Conservation (phyloP, 2,888 invertebrate species). For the Tubiluchus corallicola region DNA sequence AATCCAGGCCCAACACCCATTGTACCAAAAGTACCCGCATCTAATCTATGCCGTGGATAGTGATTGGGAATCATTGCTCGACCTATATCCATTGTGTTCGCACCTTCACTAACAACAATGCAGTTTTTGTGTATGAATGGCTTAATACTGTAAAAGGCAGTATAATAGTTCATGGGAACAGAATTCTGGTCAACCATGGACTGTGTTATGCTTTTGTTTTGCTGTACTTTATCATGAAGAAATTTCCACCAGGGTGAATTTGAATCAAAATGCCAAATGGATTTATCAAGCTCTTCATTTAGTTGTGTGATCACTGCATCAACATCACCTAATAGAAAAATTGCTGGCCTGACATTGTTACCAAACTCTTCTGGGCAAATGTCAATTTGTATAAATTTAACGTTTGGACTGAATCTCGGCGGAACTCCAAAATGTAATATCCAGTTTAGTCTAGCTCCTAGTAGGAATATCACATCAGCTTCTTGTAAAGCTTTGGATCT, state of each 20-base stretch:
- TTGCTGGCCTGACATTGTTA: constrained; percentile 59
- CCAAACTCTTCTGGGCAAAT: constrained; percentile 74
- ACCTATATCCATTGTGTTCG: constrained; percentile 97
- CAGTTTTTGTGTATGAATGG: constrained; percentile 55
- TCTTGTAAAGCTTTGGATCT: constrained; percentile 64
- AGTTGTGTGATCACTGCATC: constrained; percentile 49
- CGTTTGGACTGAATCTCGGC: constrained; percentile 59
- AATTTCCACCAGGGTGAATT: constrained; percentile 56
- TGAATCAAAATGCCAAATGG: constrained; percentile 35
- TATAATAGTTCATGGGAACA: constrained; percentile 76
- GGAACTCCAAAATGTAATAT: constrained; percentile 85
- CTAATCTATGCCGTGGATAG: constrained; percentile 63
- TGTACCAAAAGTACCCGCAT: constrained; percentile 90
- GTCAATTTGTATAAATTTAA: constrained; percentile 80
- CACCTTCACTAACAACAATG: constrained; percentile 86
- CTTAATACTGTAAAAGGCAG: constrained; percentile 67
- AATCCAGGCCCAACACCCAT: constrained; percentile 90
- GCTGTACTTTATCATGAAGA: constrained; percentile 46
- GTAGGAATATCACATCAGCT: constrained; percentile 66
- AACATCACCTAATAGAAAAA: constrained; percentile 69
- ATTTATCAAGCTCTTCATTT: constrained; percentile 10
- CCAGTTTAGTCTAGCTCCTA: constrained; percentile 91
- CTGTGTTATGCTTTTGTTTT: constrained; percentile 41
- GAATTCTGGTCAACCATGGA: constrained; percentile 46
- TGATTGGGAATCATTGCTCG: constrained; percentile 66